Base-by-base conservation (phyloP, 2,797 vertebrate genomes). In the Petrocephalus schoutedeni region DNA sequence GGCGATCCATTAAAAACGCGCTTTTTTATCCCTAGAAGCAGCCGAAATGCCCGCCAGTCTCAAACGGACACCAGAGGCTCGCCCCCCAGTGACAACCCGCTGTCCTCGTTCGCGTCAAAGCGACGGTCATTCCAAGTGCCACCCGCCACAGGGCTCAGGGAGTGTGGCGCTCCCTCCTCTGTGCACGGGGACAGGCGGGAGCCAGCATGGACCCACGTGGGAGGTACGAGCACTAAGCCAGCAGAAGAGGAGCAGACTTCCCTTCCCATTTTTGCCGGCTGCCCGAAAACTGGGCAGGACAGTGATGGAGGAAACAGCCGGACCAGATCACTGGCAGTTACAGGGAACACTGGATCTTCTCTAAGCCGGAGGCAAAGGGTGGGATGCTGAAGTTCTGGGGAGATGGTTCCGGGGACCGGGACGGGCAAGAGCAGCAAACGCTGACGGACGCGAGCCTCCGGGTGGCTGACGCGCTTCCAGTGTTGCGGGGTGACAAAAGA, bases 271-370 rank as follows among this genome's bases (percentile, higher is more conserved):
- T 41, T 14, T 74, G 67, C 32, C 19, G 67, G 32, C 16, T 3
- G 36, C 61, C 12, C 12, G 21, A 28, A 28, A 23, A 64, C 32
- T 2, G 14, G 14, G 36, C 28, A 41, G 67, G 4, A 12, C 12
- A 74, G 67, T 12, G 4, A 6, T 2, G 19, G 28, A 74, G 32
- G 67, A 74, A 41, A 74, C 0, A 32, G 28, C 67, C 2, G 32
- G 36, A 32, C 67, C 3, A 67, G 61, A 28, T 4, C 87, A 94
- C 94, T 92, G 93, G 92, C 5, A 14, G 91, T 90, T 58, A 87
- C 90, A 90, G 93, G 59, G 90, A 91, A 89, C 84, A 0, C 64
- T 84, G 90, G 61, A 90, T 88, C 90, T 91, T 89, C 87, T 36
- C 28, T 49, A n/a, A 86, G 83, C 85, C 9, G 87, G 9, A 64